Conservation (phyloP, 2,888 invertebrate species). For the Volucella zonaria region DNA sequence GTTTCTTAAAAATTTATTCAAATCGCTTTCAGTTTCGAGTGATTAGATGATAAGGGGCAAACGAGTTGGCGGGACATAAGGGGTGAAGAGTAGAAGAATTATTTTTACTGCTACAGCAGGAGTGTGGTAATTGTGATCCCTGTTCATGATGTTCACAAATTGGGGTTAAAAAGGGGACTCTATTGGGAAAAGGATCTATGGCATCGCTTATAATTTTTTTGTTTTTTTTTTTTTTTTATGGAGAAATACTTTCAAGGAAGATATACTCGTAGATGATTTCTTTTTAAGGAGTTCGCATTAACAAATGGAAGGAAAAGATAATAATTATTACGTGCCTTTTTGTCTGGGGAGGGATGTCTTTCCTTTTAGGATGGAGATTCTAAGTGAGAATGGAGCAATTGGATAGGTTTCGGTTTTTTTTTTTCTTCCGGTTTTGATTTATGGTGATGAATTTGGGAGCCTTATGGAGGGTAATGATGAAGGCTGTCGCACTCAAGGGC, state of each 20-base stretch:
- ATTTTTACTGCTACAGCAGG: not conserved
- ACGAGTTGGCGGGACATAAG: too few species aligned
- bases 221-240: too few species aligned
- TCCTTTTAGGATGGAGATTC: too few species aligned
- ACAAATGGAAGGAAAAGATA: too few species aligned
- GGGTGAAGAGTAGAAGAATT: not conserved
- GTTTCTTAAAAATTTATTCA: slow-evolving; percentile 6
- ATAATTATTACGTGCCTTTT: too few species aligned
- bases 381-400: not conserved
- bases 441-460: too few species aligned
- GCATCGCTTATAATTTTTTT: not conserved
- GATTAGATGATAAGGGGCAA: not conserved
- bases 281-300: too few species aligned
- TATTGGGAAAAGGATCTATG: slow-evolving; percentile 34
- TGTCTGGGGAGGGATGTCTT: too few species aligned
- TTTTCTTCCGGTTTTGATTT: not conserved
- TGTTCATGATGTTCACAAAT: slow-evolving; percentile 43
- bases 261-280: too few species aligned
- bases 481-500: too few species aligned
- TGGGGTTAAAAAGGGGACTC: slow-evolving; percentile 39
- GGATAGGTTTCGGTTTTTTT: not conserved
- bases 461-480: too few species aligned
- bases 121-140: slow-evolving; percentile 33
- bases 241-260: too few species aligned
- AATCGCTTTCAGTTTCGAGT: not conserved